phyloP scores from a whole-genome alignment of 2,797 vertebrate genomes.

The Arrhamphus sclerolepis region DNA sequence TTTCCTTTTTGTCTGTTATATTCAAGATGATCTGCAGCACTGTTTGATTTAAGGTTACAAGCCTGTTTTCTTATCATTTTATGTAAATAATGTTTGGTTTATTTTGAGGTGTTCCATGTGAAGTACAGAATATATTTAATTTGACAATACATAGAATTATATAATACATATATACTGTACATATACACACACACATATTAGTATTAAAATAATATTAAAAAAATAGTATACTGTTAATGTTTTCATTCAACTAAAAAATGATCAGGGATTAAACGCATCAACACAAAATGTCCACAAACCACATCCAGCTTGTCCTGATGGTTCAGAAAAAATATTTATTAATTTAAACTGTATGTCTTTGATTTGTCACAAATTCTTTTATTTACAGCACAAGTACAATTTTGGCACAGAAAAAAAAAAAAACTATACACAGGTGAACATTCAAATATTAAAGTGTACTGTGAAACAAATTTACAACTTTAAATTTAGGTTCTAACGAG shows the following conservation, averaged over 20 bases:
- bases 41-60: too few relatives aligned
- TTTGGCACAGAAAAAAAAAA: slow-evolving; percentile 55
- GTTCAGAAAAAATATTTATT: slow-evolving; percentile 26
- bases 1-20: too few relatives aligned
- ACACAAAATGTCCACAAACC: slow-evolving; percentile 30
- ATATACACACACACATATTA: too few relatives aligned
- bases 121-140: not conserved
- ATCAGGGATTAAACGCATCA: not conserved
- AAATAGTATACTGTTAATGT: too few relatives aligned
- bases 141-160: too few relatives aligned
- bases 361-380: slow-evolving; percentile 48
- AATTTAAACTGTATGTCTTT: slow-evolving; percentile 30
- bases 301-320: not conserved
- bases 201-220: too few relatives aligned
- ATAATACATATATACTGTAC: too few relatives aligned
- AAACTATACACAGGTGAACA: slow-evolving; percentile 45
- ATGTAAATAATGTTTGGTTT: not conserved
- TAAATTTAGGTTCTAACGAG: slow-evolving; percentile 8
- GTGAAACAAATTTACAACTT: slow-evolving; percentile 19
- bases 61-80: not conserved
- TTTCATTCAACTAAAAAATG: too few relatives aligned
- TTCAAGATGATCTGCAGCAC: too few relatives aligned
- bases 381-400: slow-evolving; percentile 53
- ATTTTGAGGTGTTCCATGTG: not conserved
- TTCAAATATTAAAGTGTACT: slow-evolving; percentile 42